These are phyloP conservation scores for Periophthalmodon schlosseri DNA, from an alignment of 2,113 vertebrate genomes.

Conservation along the genomic window DNA sequence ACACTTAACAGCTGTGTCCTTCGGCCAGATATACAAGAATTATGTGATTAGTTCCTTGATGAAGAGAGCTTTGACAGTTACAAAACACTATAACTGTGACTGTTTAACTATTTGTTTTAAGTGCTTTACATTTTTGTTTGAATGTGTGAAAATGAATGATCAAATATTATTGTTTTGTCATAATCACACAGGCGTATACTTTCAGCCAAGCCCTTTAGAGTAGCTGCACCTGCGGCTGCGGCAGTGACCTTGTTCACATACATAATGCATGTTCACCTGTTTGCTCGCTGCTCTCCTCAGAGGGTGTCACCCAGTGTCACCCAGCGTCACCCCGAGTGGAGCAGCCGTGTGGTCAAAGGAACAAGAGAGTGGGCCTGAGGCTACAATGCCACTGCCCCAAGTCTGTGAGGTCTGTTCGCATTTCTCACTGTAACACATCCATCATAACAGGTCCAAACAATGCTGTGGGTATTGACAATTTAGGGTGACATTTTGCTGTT, in stretches of 20 bases:
- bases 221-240: not conserved
- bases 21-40: not conserved
- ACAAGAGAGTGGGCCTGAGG: not conserved
- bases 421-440: not conserved
- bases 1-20: not conserved
- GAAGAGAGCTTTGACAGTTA: not conserved
- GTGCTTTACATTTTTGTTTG: not conserved
- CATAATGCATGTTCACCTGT: conserved; percentile 12
- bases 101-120: not conserved
- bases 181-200: not conserved
- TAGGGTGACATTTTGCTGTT: conserved; percentile 4
- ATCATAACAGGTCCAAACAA: not conserved
- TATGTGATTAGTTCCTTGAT: not conserved
- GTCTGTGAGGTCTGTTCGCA: not conserved
- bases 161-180: not conserved
- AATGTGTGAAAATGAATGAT: not conserved
- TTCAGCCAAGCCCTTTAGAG: not conserved
- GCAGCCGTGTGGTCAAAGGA: conserved; percentile 9
- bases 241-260: conserved; percentile 6
- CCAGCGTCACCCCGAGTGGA: not conserved
- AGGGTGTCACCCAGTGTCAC: conserved; percentile 17
- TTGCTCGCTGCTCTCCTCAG: not conserved
- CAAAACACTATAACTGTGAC: not conserved
- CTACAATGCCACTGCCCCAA: not conserved
- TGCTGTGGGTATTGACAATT: not conserved